phyloP scores from a whole-genome alignment of 64 coral and sea anemone species.

The Pachyseris speciosa region DNA sequence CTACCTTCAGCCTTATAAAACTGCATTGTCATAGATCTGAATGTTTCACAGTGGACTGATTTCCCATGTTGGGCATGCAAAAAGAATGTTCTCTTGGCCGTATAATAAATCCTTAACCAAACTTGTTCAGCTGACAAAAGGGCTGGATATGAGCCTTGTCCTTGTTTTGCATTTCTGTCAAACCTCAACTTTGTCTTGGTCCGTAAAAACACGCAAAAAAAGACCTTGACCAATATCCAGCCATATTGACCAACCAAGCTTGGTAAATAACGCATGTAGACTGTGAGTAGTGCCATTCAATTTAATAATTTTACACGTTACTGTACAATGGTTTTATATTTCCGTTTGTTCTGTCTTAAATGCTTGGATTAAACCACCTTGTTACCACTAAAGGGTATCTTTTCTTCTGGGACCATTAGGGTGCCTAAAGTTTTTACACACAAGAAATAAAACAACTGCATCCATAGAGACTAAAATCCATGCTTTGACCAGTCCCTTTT shows the following conservation, averaged over 20 bases:
- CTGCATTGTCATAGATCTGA: not conserved
- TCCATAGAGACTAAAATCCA: constrained; percentile 2
- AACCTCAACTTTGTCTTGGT: not conserved
- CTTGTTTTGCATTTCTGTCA: not conserved
- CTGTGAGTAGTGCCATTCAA: not conserved
- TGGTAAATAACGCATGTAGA: not conserved
- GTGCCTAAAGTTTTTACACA: not conserved
- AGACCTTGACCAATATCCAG: not conserved
- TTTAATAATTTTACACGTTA: not conserved
- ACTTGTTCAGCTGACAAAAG: not conserved
- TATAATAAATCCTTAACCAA: not conserved
- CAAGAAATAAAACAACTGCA: not conserved
- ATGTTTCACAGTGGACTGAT: not conserved
- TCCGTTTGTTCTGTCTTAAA: not conserved
- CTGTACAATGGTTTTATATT: not conserved
- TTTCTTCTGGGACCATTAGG: not conserved
- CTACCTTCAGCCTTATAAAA: not conserved
- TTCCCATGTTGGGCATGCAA: not conserved
- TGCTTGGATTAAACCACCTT: not conserved
- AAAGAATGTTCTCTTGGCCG: not conserved
- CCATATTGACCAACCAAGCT: not conserved
- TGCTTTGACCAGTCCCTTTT: constrained; percentile 7
- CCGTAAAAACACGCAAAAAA: not conserved
- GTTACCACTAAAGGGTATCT: not conserved
- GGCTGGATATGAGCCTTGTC: not conserved